phyloP scores from a whole-genome alignment of 1,140 invertebrate species.

The Cardiocondyla obscurior region DNA sequence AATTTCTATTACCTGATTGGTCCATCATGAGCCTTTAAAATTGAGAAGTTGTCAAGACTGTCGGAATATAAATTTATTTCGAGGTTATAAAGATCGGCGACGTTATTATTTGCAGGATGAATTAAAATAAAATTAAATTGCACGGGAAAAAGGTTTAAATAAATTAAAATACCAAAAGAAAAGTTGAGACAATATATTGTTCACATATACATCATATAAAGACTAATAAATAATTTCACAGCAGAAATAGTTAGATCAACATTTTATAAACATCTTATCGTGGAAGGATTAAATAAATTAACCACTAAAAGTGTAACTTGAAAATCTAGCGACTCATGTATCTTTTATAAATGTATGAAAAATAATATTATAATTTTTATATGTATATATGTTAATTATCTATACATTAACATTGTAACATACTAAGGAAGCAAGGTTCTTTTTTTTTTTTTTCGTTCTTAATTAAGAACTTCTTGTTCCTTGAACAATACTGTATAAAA shows the following conservation, averaged over 20 bases:
- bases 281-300: conserved; percentile 44
- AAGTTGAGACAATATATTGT: conserved; percentile 17
- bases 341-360: conserved; percentile 21
- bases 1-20: too few species aligned
- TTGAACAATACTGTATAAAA: conserved; percentile 10
- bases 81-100: too few species aligned
- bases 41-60: too few species aligned
- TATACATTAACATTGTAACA: background rate
- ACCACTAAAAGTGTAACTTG: conserved; percentile 13
- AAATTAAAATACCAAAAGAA: conserved; percentile 27
- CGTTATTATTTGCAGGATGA: too few species aligned
- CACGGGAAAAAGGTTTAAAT: too few species aligned
- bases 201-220: conserved; percentile 11
- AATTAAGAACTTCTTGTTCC: background rate
- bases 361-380: background rate
- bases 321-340: background rate
- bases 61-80: too few species aligned
- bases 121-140: too few species aligned
- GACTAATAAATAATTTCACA: conserved; percentile 47
- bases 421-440: background rate
- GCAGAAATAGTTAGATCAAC: conserved; percentile 29
- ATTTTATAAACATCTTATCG: conserved; percentile 8
- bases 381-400: background rate
- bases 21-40: too few species aligned
- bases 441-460: background rate